phyloP scores from a whole-genome alignment of 2,888 invertebrate species.

The Phyllotreta striolata region DNA sequence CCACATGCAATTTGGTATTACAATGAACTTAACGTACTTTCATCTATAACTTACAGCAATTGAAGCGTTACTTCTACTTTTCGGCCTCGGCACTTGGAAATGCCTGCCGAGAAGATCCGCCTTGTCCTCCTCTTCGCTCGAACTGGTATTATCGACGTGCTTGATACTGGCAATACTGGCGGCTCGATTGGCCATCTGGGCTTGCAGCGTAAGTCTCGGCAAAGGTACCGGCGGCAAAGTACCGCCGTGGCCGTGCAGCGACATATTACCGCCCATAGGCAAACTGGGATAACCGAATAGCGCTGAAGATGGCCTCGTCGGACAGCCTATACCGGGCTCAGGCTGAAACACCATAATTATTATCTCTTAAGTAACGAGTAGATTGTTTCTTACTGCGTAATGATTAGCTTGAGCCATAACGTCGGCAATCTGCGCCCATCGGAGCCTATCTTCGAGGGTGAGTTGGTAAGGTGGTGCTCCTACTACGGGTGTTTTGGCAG shows the following conservation, averaged over 20 bases:
- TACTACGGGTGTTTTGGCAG: conserved; percentile 75
- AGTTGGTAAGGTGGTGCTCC: conserved; percentile 83
- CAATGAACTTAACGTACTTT: too few relatives aligned
- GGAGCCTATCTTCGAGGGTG: conserved; percentile 79
- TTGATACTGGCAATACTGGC: conserved; percentile 58
- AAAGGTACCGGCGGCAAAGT: conserved; percentile 73
- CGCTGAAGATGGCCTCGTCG: conserved; percentile 82
- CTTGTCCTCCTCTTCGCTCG: conserved; percentile 75
- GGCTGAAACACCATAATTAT: conserved; percentile 63
- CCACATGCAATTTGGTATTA: not conserved
- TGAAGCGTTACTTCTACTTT: conserved; percentile 76
- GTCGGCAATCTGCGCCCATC: conserved; percentile 91
- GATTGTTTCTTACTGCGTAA: conserved; percentile 73
- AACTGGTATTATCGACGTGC: conserved; percentile 65
- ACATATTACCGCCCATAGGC: conserved; percentile 63
- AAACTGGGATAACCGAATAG: conserved; percentile 80
- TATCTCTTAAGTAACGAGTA: not conserved
- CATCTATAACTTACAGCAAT: conserved; percentile 64
- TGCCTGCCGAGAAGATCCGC: conserved; percentile 77
- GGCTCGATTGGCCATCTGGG: conserved; percentile 52
- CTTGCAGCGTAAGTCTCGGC: conserved; percentile 68
- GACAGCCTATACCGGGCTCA: conserved; percentile 70
- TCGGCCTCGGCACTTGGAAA: conserved; percentile 83
- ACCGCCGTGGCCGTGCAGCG: conserved; percentile 54
- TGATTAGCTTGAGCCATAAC: conserved; percentile 87